These are phyloP conservation scores for Campylorhamphus procurvoides DNA, from an alignment of 2,113 vertebrate genomes.

Conservation along the genomic window DNA sequence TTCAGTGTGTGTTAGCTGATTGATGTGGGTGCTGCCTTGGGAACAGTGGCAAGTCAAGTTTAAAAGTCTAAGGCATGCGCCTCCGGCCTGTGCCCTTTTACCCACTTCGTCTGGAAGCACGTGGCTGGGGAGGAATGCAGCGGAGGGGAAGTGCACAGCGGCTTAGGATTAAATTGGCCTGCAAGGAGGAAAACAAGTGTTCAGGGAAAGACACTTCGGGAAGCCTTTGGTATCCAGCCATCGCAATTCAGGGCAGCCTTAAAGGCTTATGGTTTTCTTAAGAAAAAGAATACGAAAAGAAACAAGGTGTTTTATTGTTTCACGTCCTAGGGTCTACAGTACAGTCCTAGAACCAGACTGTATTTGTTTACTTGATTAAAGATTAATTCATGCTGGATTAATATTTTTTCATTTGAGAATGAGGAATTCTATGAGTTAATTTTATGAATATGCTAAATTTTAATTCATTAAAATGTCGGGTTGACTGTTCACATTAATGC, in stretches of 20 bases:
- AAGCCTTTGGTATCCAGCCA: not conserved
- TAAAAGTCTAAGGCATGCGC: not conserved
- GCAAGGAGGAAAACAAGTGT: not conserved
- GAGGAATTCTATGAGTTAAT: not conserved
- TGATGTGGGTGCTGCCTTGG: not conserved
- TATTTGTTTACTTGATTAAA: not conserved
- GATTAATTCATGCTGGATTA: not conserved
- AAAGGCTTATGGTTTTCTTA: not conserved
- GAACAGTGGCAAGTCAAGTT: not conserved
- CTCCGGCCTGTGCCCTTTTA: slow-evolving; percentile 22
- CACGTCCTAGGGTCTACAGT: not conserved
- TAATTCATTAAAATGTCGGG: not conserved
- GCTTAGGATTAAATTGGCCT: not conserved
- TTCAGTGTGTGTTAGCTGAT: accelerated
- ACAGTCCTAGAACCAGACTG: not conserved
- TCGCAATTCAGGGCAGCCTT: not conserved
- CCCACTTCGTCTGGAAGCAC: slow-evolving; percentile 20
- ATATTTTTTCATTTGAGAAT: not conserved
- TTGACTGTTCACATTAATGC: not conserved
- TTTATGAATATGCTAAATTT: not conserved
- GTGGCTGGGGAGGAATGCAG: slow-evolving; percentile 1
- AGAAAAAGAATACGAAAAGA: not conserved
- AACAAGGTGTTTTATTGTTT: not conserved
- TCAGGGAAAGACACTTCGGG: not conserved
- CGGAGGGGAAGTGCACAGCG: not conserved